Percentiles rank a stretch among this genome's conserved stretches.
Evolutionary conservation across 2,113 vertebrate species (phyloP).

Genomic region (Gadus macrocephalus): DNA sequence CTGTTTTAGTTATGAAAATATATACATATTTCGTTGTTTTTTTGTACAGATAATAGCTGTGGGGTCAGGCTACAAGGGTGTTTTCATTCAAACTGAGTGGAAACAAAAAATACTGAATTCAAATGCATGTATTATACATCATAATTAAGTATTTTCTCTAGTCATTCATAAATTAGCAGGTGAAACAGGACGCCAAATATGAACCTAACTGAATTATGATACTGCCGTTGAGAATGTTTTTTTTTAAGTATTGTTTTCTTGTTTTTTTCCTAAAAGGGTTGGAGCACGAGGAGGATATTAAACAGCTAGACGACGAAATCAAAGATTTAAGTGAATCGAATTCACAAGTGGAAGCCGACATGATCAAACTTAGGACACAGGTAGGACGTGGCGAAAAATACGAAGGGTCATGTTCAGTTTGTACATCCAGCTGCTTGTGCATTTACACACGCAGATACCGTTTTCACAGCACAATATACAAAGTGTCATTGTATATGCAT

Average conservation of each 20-base stretch:
- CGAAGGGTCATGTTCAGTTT: neutral
- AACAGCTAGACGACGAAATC: slow-evolving; percentile 98
- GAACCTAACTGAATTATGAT: neutral
- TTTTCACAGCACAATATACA: too few species aligned
- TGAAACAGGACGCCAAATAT: neutral
- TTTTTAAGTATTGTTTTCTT: neutral
- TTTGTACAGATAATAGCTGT: too few species aligned
- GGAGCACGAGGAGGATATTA: slow-evolving; percentile 96
- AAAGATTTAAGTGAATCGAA: slow-evolving; percentile 98
- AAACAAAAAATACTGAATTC: too few species aligned
- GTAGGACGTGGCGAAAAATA: slow-evolving; percentile 65
- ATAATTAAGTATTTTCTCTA: neutral
- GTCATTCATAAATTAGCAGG: too few species aligned
- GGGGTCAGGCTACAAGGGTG: too few species aligned
- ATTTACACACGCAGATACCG: too few species aligned
- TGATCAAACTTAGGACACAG: slow-evolving; percentile 99
- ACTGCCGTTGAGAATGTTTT: neutral
- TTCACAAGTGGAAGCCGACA: slow-evolving; percentile 97
- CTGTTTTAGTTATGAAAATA: neutral
- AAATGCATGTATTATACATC: slow-evolving; percentile 15
- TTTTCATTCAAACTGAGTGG: too few species aligned
- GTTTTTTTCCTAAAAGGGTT: slow-evolving; percentile 72
- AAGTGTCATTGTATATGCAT: neutral
- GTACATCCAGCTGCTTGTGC: neutral
- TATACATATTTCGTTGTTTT: too few species aligned